Evolutionary conservation across 2,113 vertebrate species (phyloP).

Genomic region (Smithornis capensis): DNA sequence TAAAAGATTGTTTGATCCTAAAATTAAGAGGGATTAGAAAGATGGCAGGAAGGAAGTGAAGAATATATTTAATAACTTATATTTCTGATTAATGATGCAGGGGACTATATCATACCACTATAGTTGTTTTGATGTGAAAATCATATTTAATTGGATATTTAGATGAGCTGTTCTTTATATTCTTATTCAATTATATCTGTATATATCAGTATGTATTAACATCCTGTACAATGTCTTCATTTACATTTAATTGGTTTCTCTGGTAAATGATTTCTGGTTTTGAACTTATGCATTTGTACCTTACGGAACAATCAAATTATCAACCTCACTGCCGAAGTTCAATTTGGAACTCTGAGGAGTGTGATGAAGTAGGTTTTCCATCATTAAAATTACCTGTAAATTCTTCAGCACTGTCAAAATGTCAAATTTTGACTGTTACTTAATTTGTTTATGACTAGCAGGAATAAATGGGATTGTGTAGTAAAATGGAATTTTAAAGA

Average conservation of each 20-base stretch:
- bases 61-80: not conserved
- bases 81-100: not conserved
- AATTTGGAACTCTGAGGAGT: conserved; percentile 42
- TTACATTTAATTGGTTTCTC: conserved; percentile 68
- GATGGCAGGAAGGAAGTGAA: not conserved
- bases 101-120: not conserved
- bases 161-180: not conserved
- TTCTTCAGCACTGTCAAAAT: conserved; percentile 62
- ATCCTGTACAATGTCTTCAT: conserved; percentile 54
- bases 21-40: not conserved
- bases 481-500: conserved; percentile 24
- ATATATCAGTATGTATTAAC: conserved; percentile 53
- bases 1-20: not conserved
- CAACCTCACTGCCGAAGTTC: conserved; percentile 54
- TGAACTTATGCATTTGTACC: conserved; percentile 59
- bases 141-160: conserved; percentile 31
- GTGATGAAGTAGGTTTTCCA: conserved; percentile 54
- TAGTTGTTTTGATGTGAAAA: not conserved
- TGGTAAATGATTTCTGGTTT: conserved; percentile 62
- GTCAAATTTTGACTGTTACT: conserved; percentile 22
- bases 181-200: conserved; percentile 37
- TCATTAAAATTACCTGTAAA: conserved; percentile 64
- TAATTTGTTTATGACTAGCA: conserved; percentile 62
- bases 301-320: conserved; percentile 72
- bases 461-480: conserved; percentile 46